phyloP scores from a whole-genome alignment of 2,888 invertebrate species.

The Dynastes grantii region DNA sequence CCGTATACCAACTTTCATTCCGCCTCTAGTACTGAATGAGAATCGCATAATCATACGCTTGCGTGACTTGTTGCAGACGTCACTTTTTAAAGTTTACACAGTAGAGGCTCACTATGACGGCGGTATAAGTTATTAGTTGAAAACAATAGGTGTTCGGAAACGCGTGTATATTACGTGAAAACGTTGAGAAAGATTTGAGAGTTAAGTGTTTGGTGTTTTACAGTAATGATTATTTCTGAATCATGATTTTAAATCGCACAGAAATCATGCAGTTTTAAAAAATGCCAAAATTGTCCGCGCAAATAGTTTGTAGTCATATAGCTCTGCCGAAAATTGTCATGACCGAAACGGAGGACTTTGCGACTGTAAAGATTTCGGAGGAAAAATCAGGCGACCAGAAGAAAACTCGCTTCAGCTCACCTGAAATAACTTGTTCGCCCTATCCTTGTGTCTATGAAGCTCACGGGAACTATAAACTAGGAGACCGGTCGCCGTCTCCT shows the following conservation, averaged over 20 bases:
- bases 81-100: constrained; percentile 56
- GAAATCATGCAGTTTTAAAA: constrained; percentile 6
- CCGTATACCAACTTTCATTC: constrained; percentile 24
- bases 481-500: constrained; percentile 60
- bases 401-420: constrained; percentile 57
- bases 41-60: constrained; percentile 52
- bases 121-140: constrained; percentile 37
- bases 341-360: constrained; percentile 43
- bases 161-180: constrained; percentile 12
- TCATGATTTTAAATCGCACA: neutral
- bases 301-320: constrained; percentile 53
- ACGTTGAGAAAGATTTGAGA: neutral
- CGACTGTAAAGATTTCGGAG: constrained; percentile 19
- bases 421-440: constrained; percentile 68
- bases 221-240: neutral
- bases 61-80: constrained; percentile 54
- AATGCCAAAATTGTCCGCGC: constrained; percentile 54
- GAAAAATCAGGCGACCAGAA: constrained; percentile 13
- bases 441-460: constrained; percentile 67
- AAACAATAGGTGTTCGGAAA: constrained; percentile 35
- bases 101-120: constrained; percentile 32
- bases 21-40: constrained; percentile 38
- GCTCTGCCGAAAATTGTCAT: constrained; percentile 61
- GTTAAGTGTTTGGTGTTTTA: neutral
- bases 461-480: constrained; percentile 43